Base-by-base conservation (phyloP, 2,113 vertebrate species). In the Urocynchramus pylzowi region DNA sequence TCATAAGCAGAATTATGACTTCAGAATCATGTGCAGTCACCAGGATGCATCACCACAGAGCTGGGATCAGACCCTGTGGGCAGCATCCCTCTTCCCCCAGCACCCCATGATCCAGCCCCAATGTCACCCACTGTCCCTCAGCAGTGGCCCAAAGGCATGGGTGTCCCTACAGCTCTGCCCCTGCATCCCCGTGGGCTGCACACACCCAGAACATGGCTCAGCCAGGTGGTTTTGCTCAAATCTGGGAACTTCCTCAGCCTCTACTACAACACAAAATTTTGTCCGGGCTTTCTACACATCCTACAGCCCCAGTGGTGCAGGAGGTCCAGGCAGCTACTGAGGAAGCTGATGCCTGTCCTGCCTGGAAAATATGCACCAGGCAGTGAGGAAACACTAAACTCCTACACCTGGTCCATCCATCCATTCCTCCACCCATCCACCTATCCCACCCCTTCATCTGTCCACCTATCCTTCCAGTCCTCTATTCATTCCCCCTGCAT, bases 11-110 rank as follows among this genome's bases (percentile, higher is more conserved):
- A 60, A 75, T 78, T 31, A 39, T 1, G 13, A 35, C n/a, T 76
- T n/a, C 31, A 57, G 30, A 50, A 57, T 57, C 30, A 42, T 7
- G 2, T 2, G 2, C 10, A 5, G 50, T 27, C 35, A 37, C 24
- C 22, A 11, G 2, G 10, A 52, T 0, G 0, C 10, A 17, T 6
- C 31, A 3, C 13, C 10, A 22, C 26, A 0, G 0, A n/a, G 42
- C 26, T 37, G n/a, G 50, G n/a, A 65, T 60, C 2, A 78, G 54
- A 52, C 22, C 53, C 39, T 5, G 21, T 1, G 13, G 64, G 37
- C 23, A 85, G 71, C 73, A 20, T 16, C 53, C 13, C 7, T 28
- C 14, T 50, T 64, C 6, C 30, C 20, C 41, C 45, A 70, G 61
- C 44, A 39, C 7, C 31, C 69, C 1, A 0, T 2, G 8, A 56